Base-by-base conservation (phyloP, 1,140 invertebrate species). In the Chrysomallon squamiferum region DNA sequence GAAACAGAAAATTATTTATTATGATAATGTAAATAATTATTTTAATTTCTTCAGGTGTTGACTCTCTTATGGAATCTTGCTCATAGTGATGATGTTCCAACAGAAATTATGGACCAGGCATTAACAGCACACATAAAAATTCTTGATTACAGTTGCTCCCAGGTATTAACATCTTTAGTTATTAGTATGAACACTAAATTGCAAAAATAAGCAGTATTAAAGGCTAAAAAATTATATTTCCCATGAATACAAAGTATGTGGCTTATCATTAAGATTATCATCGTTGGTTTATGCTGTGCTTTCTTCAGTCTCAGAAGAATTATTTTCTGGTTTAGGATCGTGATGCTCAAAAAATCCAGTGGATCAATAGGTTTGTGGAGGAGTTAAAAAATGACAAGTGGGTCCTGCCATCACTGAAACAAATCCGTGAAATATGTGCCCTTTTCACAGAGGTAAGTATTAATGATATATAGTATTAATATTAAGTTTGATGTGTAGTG, bases 41-140 rank as follows among this genome's bases (percentile, higher is more conserved):
- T 62, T 2, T 7, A 68, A 33, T 15, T 25, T 33, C 66, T 75
- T 9, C 62, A 93, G 92, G 94, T 97, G n/a, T 87, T 99, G 68
- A 95, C 95, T 59, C 87, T 99, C 20, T 93, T 99, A 82, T 99
- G 96, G 96, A 97, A 96, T 82, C 88, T 99, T 78, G 95, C 96
- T 22, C 95, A 98, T 86, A 95, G 94, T 60, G 93, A 96, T 78
- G 95, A 98, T 86, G 93, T 97, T 47, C 93, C 95, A 57, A 97
- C 94, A 3, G 96, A 99, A 86, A 97, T 98, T 71, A 95, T 98
- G 91, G 96, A 99, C 86, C 95, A 98, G 81, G 96, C 96, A 2
- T 85, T 99, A 56, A 91, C 90, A 54, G 95, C 96, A 70, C 95
- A 98, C 83, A 93, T 97, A 7, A 99, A 99, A 88, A 98, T 99